Evolutionary conservation across 2,888 invertebrate species (phyloP).

Genomic region (Dolomedes plantarius): DNA sequence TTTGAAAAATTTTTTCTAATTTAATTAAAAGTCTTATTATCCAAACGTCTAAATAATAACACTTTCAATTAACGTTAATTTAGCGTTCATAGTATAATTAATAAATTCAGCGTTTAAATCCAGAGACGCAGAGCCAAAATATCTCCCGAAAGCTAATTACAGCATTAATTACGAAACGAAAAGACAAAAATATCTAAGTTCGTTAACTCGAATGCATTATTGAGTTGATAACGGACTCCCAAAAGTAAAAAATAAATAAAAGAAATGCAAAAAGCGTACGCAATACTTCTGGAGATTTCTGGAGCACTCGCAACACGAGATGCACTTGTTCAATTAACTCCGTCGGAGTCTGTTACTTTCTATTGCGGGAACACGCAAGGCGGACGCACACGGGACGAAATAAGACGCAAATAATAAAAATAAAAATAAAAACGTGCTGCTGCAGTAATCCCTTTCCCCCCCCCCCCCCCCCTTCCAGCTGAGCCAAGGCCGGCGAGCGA

Average conservation of each 20-base stretch:
- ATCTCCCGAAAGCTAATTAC: background rate
- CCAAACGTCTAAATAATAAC: no score
- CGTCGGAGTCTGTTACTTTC: background rate
- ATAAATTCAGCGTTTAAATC: no score
- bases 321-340: background rate
- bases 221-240: background rate
- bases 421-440: constrained; percentile 1
- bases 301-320: background rate
- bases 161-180: background rate
- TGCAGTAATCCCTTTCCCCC: constrained; percentile 23
- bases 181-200: constrained; percentile 17
- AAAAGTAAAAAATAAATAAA: background rate
- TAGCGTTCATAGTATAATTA: no score
- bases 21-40: no score
- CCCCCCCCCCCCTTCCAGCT: constrained; percentile 25
- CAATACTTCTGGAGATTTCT: constrained; percentile 9
- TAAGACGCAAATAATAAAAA: no score
- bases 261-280: background rate
- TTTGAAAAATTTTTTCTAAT: no score
- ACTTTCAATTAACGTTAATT: no score
- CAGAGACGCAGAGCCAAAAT: no score
- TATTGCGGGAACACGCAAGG: constrained; percentile 12
- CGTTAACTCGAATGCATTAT: constrained; percentile 20
- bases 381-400: background rate
- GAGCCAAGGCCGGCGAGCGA: constrained; percentile 45